Base-by-base conservation (phyloP, 35 echinoderm and acorn worm species). In the Hemicentrotus pulcherrimus region DNA sequence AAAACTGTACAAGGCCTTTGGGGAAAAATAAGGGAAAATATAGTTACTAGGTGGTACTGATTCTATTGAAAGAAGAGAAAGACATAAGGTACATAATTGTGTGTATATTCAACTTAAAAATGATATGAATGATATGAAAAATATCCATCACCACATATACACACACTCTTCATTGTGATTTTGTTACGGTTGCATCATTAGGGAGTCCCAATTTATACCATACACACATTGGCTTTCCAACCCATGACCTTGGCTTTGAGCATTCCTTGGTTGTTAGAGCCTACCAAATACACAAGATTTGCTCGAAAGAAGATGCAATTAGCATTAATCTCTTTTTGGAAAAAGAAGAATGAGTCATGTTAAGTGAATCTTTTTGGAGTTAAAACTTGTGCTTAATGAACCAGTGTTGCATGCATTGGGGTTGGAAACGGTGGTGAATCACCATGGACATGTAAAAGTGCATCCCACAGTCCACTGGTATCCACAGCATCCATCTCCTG, bases 391-490 rank as follows among this genome's bases (percentile, higher is more conserved):
- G 65, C 22, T n/a, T 78, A 78, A 78, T 78, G 65, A 78, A 78
- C 19, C 65, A 78, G 28, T 78, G 65, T 78, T 78, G 65, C 61
- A n/a, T n/a, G n/a, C n/a, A n/a, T 28, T 78, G 65, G 65, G 65
- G 24, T 78, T n/a, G 65, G 65, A 78, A 28, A 78, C 19, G 65
- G 28, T 78, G 65, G 65, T 78, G 65, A 78, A 28, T 78, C 65
- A 78, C 65, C 65, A 78, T n/a, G 65, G 65, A 41, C 22, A 78
- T 78, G 19, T 22, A 41, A 2, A 0, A 78, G 19, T 78, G 65
- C 65, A 78, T 78, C 65, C 65, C 65, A 78, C 65, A 78, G 65
- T 78, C 65, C 18, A 78, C 65, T 78, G 65, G 65, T 78, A 78
- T 78, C 65, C 22, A 78, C 4, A 0, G 2, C 24, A 8, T 78